Evolutionary conservation across 2,113 vertebrate genomes (phyloP), one percentile per base, ranked within the genome.

Genomic region (Channa argus): DNA sequence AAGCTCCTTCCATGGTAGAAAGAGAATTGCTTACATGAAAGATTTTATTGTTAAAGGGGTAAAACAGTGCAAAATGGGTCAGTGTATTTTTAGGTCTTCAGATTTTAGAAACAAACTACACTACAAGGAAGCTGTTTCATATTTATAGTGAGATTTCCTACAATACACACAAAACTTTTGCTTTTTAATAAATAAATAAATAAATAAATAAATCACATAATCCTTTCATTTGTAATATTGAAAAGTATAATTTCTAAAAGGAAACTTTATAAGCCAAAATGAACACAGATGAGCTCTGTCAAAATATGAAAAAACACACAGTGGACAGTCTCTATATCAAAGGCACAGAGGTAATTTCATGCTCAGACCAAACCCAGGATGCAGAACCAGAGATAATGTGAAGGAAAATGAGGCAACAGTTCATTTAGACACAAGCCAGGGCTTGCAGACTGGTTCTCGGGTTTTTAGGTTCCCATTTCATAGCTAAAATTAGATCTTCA

Each of bases 401-500:
- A 68, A 80, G 77, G 53, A 75, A 38, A 76, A 53, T 63, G 36
- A 69, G 54, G 56, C 52, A 55, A 39, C 45, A 68, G 62, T 72
- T 8, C 61, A 56, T 60, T 39, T 24, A 49, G 43, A 63, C 8
- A 41, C 56, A 53, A 69, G 71, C 80, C 65, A 47, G 11, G 56
- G 71, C 36, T 43, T 33, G 41, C 45, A 74, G 52, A 77, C 45
- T 43, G 61, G 63, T 68, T 63, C 34, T 86, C 78, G 77, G 58
- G 47, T 59, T 53, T 56, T 68, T 72, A 54, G 46, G 39, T 74
- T 67, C 24, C 53, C 13, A 24, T 74, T 34, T 55, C 14, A 49
- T 24, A 43, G 49, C 47, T 79, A 71, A 78, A 80, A 82, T 77
- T 74, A 86, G 61, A 74, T 47, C 46, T 66, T 39, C 50, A 51